Evolutionary conservation across 2,797 vertebrate genomes (phyloP).

Genomic region (Chrosomus eos): DNA sequence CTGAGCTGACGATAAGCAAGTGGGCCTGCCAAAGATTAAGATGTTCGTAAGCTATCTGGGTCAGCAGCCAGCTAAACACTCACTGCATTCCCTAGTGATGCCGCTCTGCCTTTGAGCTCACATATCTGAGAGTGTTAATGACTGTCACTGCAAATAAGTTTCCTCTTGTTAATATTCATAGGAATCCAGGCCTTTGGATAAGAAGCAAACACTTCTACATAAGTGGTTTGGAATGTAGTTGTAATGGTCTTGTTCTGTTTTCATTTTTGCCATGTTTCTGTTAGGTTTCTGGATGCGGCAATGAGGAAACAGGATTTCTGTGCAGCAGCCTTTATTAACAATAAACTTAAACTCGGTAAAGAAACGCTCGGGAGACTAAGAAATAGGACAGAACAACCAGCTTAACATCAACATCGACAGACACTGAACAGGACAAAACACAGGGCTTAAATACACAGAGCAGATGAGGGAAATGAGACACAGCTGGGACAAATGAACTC

Average conservation of each 20-base stretch:
- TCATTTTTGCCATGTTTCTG: background rate
- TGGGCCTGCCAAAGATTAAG: slow-evolving; percentile 44
- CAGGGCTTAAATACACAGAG: too few species aligned
- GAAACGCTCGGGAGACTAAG: too few species aligned
- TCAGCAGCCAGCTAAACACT: slow-evolving; percentile 29
- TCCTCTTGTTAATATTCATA: slow-evolving; percentile 24
- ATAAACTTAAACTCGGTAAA: too few species aligned
- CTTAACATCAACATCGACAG: too few species aligned
- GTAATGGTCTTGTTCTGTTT: background rate
- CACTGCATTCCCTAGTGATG: slow-evolving; percentile 5
- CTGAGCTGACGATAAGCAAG: slow-evolving; percentile 40
- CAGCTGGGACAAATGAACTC: too few species aligned
- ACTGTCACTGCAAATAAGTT: slow-evolving; percentile 28
- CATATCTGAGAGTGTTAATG: slow-evolving; percentile 27
- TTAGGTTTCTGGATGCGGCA: too few species aligned
- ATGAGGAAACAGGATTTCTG: too few species aligned
- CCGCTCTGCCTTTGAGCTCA: slow-evolving; percentile 19
- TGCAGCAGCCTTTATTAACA: too few species aligned
- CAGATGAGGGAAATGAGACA: too few species aligned
- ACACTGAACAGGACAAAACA: too few species aligned
- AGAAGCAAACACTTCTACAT: background rate
- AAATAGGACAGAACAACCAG: too few species aligned
- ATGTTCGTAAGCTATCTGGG: slow-evolving; percentile 35
- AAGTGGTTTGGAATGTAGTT: background rate
- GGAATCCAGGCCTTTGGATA: background rate